Evolutionary conservation across 2,113 vertebrate species (phyloP), one percentile per base, ranked within the genome.

Genomic region (Stictonetta naevosa): DNA sequence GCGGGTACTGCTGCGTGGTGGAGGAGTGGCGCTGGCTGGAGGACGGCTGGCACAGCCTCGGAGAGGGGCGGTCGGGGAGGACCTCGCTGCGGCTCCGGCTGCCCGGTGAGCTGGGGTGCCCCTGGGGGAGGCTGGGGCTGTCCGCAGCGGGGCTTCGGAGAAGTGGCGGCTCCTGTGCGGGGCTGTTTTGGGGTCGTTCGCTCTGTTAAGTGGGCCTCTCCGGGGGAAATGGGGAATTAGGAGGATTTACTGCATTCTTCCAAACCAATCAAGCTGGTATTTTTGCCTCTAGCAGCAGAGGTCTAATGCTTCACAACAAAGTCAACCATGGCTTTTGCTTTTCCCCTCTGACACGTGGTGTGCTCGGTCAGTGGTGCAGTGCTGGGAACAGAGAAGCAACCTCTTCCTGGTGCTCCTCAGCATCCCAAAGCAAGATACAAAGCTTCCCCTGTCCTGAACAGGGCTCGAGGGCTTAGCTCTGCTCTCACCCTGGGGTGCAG

Each of bases 21-120:
- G 97, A 98, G 33, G 98, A 99, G 66, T 99, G 98, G 99, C 78
- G 98, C 31, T 96, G 86, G 64, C 97, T 98, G 60, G 73, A 52
- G 9, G 63, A 92, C 1, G 5, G 72, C 46, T 98, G 97, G 97
- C n/a, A 94, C 89, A 92, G 86, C 48, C 93, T 98, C 0, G 97
- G 95, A 83, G 91, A 87, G 82, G 33, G 29, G 82, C 58, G 22
- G 3, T 98, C 98, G 0, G 97, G 97, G 68, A 69, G 20, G 25
- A 98, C 97, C 25, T 76, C 3, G 4, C 11, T 98, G 77, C 58
- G 72, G 73, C 88, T 98, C 83, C 93, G 50, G 26, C 46, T 82
- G 83, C 92, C 95, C 96, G 98, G 98, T 98, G 95, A 97, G 81
- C 26, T 28, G 26, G 40, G 26, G 36, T 10, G 16, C 9, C 28